Conservation (phyloP, 1,140 invertebrate genomes). For the Orchesella cincta region DNA sequence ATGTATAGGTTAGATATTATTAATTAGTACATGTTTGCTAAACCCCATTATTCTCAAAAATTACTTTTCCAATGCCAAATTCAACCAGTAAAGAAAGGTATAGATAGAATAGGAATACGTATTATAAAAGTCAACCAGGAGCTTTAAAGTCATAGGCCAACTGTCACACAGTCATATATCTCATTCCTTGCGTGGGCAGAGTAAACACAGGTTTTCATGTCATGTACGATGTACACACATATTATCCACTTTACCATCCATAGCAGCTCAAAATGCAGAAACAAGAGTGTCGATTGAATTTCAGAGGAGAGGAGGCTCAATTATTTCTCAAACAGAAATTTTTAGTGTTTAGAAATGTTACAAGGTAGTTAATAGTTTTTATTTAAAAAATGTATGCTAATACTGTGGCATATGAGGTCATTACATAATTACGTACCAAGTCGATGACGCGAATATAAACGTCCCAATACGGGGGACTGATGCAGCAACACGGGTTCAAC, state of each 20-base stretch:
- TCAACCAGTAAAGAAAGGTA: too few relatives aligned
- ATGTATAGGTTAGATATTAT: too few relatives aligned
- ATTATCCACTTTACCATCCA: neutral
- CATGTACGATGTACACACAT: too few relatives aligned
- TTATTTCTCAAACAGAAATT: neutral
- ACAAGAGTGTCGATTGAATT: too few relatives aligned
- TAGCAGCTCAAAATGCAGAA: too few relatives aligned
- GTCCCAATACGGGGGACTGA: slow-evolving; percentile 13
- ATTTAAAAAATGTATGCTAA: neutral
- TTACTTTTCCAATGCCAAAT: too few relatives aligned
- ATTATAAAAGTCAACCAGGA: too few relatives aligned
- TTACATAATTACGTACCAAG: neutral
- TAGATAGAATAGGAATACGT: too few relatives aligned
- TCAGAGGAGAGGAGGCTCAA: too few relatives aligned
- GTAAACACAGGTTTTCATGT: neutral
- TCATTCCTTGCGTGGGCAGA: neutral
- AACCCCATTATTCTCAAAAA: too few relatives aligned
- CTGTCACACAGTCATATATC: too few relatives aligned
- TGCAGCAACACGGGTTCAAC: slow-evolving; percentile 29
- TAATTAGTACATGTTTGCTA: too few relatives aligned
- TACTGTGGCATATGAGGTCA: neutral
- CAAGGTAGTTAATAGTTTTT: neutral
- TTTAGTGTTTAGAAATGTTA: neutral
- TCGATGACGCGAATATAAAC: neutral
- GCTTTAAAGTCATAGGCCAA: neutral